phyloP scores from a whole-genome alignment of 1,140 invertebrate genomes.

The Drosophila quadrilineata region DNA sequence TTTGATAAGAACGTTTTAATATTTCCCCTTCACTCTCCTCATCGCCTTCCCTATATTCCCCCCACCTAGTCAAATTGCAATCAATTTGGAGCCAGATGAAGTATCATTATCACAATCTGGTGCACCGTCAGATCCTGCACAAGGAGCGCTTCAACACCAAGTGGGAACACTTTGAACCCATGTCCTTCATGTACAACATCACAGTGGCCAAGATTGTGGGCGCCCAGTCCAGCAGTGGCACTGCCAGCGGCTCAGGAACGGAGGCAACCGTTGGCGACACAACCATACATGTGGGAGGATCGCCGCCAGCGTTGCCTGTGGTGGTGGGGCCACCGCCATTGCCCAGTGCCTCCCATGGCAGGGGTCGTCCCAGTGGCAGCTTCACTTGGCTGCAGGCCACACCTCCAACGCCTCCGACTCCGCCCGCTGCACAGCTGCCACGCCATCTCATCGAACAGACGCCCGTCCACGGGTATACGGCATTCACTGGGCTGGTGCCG shows the following conservation, averaged over 20 bases:
- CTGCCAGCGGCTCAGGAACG: neutral
- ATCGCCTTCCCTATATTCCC: too few relatives aligned
- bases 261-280: neutral
- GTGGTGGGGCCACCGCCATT: constrained; percentile 19
- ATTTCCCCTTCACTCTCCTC: neutral
- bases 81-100: constrained; percentile 80
- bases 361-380: constrained; percentile 72
- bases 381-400: constrained; percentile 65
- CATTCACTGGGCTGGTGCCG: constrained; percentile 72
- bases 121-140: constrained; percentile 75
- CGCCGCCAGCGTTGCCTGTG: neutral
- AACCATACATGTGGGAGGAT: constrained; percentile 6
- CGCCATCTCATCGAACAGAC: constrained; percentile 48
- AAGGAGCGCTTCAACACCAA: constrained; percentile 79
- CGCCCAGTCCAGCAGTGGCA: constrained; percentile 33
- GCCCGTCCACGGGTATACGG: constrained; percentile 57
- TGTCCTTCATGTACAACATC: constrained; percentile 80
- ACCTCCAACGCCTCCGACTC: constrained; percentile 4
- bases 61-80: constrained; percentile 64
- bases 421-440: constrained; percentile 18
- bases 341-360: constrained; percentile 55
- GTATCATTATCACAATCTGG: constrained; percentile 76
- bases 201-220: constrained; percentile 76
- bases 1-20: neutral
- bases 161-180: constrained; percentile 78